Conservation (phyloP, 2,888 invertebrate genomes). For the Neoascia interrupta region DNA sequence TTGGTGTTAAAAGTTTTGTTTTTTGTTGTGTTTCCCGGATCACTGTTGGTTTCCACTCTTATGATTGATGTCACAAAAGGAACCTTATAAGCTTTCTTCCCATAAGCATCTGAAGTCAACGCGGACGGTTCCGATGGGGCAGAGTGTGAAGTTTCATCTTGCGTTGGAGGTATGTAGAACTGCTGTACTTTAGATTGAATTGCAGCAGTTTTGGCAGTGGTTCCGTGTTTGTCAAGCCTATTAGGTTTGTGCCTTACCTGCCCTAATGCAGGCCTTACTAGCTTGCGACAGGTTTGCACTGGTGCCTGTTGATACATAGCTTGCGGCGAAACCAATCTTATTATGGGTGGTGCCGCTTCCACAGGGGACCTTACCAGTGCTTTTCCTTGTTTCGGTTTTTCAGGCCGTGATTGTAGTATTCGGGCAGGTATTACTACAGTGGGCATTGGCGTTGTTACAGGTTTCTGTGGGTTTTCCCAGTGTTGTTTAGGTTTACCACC, state of each 20-base stretch:
- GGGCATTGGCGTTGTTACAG: background rate
- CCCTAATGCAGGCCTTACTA: background rate
- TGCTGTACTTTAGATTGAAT: conserved; percentile 58
- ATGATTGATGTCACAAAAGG: conserved; percentile 62
- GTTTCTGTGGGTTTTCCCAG: background rate
- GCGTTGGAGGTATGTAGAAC: conserved; percentile 42
- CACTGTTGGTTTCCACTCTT: conserved; percentile 50
- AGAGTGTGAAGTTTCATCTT: background rate
- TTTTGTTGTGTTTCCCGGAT: conserved; percentile 10
- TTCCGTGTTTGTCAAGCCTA: background rate
- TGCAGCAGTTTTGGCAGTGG: background rate
- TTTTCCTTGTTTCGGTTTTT: no score
- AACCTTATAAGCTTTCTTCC: conserved; percentile 6
- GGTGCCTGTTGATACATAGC: background rate
- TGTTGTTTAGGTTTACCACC: background rate
- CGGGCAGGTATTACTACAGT: no score
- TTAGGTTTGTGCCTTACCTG: background rate
- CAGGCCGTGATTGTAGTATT: no score
- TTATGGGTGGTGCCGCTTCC: no score
- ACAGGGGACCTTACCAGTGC: no score
- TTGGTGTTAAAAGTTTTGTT: no score
- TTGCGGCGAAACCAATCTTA: no score
- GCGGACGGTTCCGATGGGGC: background rate
- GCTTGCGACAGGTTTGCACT: background rate
- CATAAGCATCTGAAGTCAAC: background rate